These are phyloP conservation scores for Rana temporaria DNA, from an alignment of 2,113 vertebrate species.

Conservation along the genomic window DNA sequence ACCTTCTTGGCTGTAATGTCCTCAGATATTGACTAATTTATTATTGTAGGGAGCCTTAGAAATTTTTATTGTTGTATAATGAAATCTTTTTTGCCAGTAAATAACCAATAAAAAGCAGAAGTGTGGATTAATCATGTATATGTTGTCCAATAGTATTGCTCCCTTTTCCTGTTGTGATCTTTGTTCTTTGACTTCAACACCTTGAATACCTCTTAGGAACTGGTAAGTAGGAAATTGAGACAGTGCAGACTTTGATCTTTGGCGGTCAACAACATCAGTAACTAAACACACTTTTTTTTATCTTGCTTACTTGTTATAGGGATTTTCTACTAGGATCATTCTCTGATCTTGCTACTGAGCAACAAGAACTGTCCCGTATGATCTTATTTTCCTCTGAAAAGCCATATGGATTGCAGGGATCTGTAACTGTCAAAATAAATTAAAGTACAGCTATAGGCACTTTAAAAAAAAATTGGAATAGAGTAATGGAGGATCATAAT, in stretches of 20 bases:
- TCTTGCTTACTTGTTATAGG: not conserved
- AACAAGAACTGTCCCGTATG: too few species aligned
- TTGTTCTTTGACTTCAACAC: conserved; percentile 16
- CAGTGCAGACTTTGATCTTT: conserved; percentile 30
- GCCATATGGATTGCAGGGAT: too few species aligned
- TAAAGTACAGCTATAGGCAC: too few species aligned
- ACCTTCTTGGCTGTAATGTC: too few species aligned
- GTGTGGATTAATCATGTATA: not conserved
- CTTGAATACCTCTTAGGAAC: not conserved
- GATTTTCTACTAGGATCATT: too few species aligned
- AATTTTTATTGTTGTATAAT: not conserved
- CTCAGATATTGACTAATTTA: too few species aligned
- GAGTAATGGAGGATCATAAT: too few species aligned
- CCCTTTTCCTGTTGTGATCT: not conserved
- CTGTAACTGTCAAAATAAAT: too few species aligned
- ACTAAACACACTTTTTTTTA: not conserved
- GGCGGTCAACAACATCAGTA: not conserved
- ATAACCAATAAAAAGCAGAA: not conserved
- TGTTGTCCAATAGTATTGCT: not conserved
- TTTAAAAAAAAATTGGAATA: too few species aligned
- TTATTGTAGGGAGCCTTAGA: too few species aligned
- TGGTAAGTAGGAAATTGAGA: not conserved
- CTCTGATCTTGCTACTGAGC: too few species aligned
- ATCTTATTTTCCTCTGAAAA: too few species aligned
- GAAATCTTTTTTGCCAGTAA: conserved; percentile 2